Percentiles rank a stretch among this genome's conserved stretches.
Evolutionary conservation across 2,797 vertebrate genomes (phyloP).

Genomic region (Gadopsis marmoratus): DNA sequence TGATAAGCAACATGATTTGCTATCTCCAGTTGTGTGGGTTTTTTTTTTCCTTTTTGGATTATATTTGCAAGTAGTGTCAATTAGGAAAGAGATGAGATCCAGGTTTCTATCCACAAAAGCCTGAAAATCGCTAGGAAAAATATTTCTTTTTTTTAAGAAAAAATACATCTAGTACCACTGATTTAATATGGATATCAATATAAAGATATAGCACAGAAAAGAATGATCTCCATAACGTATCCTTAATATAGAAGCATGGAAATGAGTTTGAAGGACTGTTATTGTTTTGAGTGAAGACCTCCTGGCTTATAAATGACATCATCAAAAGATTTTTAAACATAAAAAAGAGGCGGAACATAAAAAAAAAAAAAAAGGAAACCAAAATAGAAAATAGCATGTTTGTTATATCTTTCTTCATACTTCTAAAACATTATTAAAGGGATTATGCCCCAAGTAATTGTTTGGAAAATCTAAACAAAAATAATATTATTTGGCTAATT

Average conservation of each 20-base stretch:
- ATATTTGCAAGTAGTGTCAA: slow-evolving; percentile 15
- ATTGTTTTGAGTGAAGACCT: slow-evolving; percentile 29
- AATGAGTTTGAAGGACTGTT: slow-evolving; percentile 15
- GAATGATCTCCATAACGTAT: slow-evolving; percentile 26
- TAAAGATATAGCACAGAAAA: slow-evolving; percentile 64
- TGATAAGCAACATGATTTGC: not conserved
- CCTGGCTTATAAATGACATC: slow-evolving; percentile 30
- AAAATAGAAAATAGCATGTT: not conserved
- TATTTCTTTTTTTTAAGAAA: slow-evolving; percentile 60
- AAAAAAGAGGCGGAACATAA: slow-evolving; percentile 31
- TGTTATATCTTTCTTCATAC: slow-evolving; percentile 15
- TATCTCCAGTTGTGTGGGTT: not conserved
- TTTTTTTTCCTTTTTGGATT: slow-evolving; percentile 12
- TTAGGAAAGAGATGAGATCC: slow-evolving; percentile 38
- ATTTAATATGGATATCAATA: slow-evolving; percentile 61
- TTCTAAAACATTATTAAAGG: slow-evolving; percentile 58
- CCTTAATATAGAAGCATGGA: slow-evolving; percentile 8
- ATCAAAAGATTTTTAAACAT: slow-evolving; percentile 36
- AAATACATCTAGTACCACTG: slow-evolving; percentile 66
- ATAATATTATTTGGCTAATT: slow-evolving; percentile 62
- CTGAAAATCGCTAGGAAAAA: slow-evolving; percentile 70
- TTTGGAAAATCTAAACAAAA: slow-evolving; percentile 52
- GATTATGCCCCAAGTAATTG: slow-evolving; percentile 51
- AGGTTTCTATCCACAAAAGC: slow-evolving; percentile 44
- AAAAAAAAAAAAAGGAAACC: slow-evolving; percentile 40